Evolutionary conservation across 2,797 vertebrate species (phyloP).

Genomic region (Paguma larvata): DNA sequence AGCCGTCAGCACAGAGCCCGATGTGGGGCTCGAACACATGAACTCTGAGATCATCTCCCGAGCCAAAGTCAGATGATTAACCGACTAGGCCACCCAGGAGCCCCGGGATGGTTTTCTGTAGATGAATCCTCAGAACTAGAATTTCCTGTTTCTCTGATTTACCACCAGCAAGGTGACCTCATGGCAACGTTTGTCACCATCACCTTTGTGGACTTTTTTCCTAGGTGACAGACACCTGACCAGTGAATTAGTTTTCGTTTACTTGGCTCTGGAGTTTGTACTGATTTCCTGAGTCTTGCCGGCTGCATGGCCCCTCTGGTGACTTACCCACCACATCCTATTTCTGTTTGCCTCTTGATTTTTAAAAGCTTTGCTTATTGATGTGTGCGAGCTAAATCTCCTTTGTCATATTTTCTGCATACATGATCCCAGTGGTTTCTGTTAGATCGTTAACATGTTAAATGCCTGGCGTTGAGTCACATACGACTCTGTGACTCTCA

Average conservation of each 20-base stretch:
- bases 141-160: background rate
- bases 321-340: background rate
- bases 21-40: too few relatives aligned
- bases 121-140: conserved; percentile 43
- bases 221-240: background rate
- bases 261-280: background rate
- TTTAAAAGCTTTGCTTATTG: background rate
- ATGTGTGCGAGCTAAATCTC: background rate
- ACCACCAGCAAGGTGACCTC: background rate
- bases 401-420: background rate
- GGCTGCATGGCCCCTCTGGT: background rate
- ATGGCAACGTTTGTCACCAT: background rate
- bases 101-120: background rate
- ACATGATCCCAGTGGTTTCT: background rate
- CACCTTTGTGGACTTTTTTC: background rate
- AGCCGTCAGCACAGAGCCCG: too few relatives aligned
- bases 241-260: background rate
- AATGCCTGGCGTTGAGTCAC: background rate
- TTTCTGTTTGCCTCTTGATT: background rate
- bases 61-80: too few relatives aligned
- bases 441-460: background rate
- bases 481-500: background rate
- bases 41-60: too few relatives aligned
- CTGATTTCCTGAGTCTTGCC: background rate
- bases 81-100: too few relatives aligned